Base-by-base conservation (phyloP, 2,797 vertebrate species). In the Etheostoma nigrum region DNA sequence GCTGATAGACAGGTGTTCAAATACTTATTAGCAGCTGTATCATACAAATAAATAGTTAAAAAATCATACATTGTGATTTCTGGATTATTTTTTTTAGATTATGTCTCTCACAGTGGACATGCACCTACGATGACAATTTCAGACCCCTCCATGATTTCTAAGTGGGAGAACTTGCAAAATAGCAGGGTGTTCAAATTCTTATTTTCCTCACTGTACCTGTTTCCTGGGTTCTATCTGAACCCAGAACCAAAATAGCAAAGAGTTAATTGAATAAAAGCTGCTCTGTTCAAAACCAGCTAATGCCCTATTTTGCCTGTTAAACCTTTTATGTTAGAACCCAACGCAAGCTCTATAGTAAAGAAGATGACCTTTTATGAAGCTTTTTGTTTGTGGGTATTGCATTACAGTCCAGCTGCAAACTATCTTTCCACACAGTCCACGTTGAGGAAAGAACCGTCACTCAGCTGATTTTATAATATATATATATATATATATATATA, bases 201-300 rank as follows among this genome's bases (percentile, higher is more conserved):
- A 23, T 23, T 23, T 23, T 23, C 21, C 21, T 23, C 21, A 23
- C 21, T 23, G 21, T 23, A 23, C 21, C 21, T 23, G 11, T 25
- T 75, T 51, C 2, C 3, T 27, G 27, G 27, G 27, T 27, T 45
- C 45, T 27, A 27, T 36, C 63, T 74, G 74, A 78, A 33, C 27
- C 27, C 57, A 48, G 10, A 75, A 58, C 51, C 47, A 36, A 68
- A 82, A 82, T 42, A 76, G 57, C 71, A 54, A 76, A 77, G 57
- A 33, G 60, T 68, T 66, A 66, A 79, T 71, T 80, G 19, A 76
- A 82, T 52, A 13, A 74, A 80, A 61, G 80, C 48, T 3, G 21
- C 21, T 85, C 18, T n/a, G 54, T 23, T 79, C 18, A 53, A 67
- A 67, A 74, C 3, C 25, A 21, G 55, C 67, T 81, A 12, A 0